These are phyloP conservation scores for Sinotaia quadrata DNA, from an alignment of 2,888 invertebrate genomes.

Conservation along the genomic window DNA sequence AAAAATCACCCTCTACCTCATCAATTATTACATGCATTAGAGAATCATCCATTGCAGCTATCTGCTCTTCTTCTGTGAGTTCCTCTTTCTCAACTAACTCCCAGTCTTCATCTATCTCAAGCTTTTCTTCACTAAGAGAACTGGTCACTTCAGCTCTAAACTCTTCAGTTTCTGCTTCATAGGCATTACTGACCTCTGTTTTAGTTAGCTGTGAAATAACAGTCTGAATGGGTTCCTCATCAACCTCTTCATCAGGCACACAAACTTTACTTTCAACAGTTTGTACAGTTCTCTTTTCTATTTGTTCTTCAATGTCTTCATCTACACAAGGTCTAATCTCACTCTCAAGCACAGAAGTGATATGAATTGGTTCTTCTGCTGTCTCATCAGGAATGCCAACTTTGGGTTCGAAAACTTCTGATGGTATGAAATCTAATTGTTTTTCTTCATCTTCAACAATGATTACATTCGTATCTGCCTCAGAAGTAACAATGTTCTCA, in stretches of 20 bases:
- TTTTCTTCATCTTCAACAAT: too few species aligned
- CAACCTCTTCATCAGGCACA: conserved; percentile 4
- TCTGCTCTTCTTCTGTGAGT: conserved; percentile 27
- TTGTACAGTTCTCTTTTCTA: neutral
- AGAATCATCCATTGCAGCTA: conserved; percentile 16
- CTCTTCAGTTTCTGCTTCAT: neutral
- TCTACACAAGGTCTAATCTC: too few species aligned
- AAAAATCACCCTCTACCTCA: too few species aligned
- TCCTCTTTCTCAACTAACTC: conserved; percentile 52
- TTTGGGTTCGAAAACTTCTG: too few species aligned
- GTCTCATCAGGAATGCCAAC: too few species aligned
- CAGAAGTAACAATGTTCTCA: too few species aligned
- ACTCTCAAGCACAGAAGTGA: too few species aligned
- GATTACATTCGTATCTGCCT: too few species aligned
- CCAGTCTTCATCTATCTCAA: conserved; percentile 47
- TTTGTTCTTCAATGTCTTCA: too few species aligned
- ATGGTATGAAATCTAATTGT: too few species aligned
- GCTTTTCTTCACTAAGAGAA: neutral
- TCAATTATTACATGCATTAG: conserved; percentile 17
- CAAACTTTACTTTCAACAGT: neutral
- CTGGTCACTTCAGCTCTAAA: neutral
- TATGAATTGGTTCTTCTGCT: too few species aligned
- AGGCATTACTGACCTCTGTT: neutral
- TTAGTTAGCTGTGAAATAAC: neutral
- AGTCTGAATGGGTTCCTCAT: neutral